A percentile compares a stretch with the other conserved stretches of the same genome.
phyloP scores from a whole-genome alignment of 2,797 vertebrate species.

The Xenops minutus region DNA sequence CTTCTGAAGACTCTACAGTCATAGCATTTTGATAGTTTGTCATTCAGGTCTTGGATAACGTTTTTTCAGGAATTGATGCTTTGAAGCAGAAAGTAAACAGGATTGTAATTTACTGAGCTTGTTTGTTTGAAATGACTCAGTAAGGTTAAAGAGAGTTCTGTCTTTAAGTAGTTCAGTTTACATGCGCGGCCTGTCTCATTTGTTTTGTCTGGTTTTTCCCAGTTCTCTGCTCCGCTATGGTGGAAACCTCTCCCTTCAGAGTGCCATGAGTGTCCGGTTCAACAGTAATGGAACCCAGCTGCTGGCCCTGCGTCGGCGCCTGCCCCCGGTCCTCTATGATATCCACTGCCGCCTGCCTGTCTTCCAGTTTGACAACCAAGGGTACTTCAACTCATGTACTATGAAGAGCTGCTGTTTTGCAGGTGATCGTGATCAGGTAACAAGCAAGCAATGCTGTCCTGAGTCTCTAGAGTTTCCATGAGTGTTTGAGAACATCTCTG shows the following conservation, averaged over 20 bases:
- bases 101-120: neutral
- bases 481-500: neutral
- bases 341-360: constrained; percentile 95
- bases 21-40: neutral
- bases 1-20: neutral
- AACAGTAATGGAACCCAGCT: constrained; percentile 96
- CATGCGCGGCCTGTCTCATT: neutral
- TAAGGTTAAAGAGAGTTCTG: neutral
- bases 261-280: constrained; percentile 98
- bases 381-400: constrained; percentile 98
- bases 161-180: neutral
- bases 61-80: neutral
- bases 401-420: constrained; percentile 99
- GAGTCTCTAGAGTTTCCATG: neutral
- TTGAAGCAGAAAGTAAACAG: neutral
- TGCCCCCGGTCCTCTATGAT: constrained; percentile 96
- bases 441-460: neutral
- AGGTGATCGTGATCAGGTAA: constrained; percentile 95
- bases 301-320: constrained; percentile 90
- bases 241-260: constrained; percentile 94
- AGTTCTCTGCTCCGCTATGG: constrained; percentile 95
- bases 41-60: neutral
- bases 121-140: neutral
- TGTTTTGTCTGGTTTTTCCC: neutral
- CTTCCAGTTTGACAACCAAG: constrained; percentile 99